A percentile compares a stretch with the other conserved stretches of the same genome.
Evolutionary conservation across 2,888 invertebrate genomes (phyloP).

Genomic region (Drosophila niveifrons): DNA sequence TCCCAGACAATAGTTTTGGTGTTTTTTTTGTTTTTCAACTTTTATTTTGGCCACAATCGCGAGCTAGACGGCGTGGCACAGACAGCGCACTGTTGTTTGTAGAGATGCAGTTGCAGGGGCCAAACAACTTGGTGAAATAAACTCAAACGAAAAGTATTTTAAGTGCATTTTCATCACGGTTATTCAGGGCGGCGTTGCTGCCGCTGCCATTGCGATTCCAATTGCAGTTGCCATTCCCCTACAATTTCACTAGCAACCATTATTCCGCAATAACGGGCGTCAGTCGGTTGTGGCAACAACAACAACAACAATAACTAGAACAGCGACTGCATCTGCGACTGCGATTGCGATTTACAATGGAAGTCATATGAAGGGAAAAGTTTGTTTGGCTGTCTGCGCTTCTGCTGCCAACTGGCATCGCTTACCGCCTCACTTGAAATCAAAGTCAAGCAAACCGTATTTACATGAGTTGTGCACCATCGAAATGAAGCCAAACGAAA

Average conservation of each 20-base stretch:
- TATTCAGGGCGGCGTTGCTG: slow-evolving; percentile 61
- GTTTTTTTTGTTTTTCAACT: slow-evolving; percentile 24
- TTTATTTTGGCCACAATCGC: slow-evolving; percentile 38
- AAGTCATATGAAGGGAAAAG: slow-evolving; percentile 58
- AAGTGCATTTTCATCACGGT: slow-evolving; percentile 80
- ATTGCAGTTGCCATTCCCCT: slow-evolving; percentile 61
- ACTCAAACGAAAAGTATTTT: slow-evolving; percentile 77
- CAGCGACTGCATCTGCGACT: slow-evolving; percentile 25
- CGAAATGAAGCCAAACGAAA: slow-evolving; percentile 63
- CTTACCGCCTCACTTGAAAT: slow-evolving; percentile 66
- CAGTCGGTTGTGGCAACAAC: slow-evolving; percentile 33
- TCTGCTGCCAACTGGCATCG: slow-evolving; percentile 76
- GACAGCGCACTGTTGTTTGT: slow-evolving; percentile 2
- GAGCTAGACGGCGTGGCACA: slow-evolving; percentile 9
- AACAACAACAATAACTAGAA: slow-evolving; percentile 16
- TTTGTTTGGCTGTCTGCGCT: slow-evolving; percentile 49
- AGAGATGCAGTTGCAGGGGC: slow-evolving; percentile 16
- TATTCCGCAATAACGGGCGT: slow-evolving; percentile 65
- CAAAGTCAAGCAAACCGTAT: slow-evolving; percentile 73
- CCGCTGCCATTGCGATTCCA: slow-evolving; percentile 47
- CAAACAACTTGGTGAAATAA: slow-evolving; percentile 57
- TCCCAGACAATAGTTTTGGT: slow-evolving; percentile 1
- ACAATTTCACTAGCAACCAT: slow-evolving; percentile 62
- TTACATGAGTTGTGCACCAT: slow-evolving; percentile 68
- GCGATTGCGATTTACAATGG: slow-evolving; percentile 33